Evolutionary conservation across 2,888 invertebrate species (phyloP).

Genomic region (Chamaedrilus cognettii): DNA sequence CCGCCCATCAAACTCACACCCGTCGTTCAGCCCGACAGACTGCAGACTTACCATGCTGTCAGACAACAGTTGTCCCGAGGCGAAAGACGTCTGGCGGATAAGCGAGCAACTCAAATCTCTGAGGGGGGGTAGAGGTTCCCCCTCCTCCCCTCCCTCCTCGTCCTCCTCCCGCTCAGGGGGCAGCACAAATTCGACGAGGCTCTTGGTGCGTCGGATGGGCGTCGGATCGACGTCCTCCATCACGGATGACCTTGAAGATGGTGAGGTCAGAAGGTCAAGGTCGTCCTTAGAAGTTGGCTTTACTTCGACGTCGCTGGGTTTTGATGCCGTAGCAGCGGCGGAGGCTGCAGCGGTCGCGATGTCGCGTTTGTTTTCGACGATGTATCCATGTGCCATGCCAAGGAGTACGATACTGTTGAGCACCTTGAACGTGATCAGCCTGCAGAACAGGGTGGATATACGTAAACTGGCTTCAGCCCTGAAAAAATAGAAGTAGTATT

Average conservation of each 20-base stretch:
- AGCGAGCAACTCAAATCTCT: background rate
- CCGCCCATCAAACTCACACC: too few species aligned
- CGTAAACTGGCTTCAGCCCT: too few species aligned
- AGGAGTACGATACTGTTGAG: conserved; percentile 86
- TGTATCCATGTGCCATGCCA: conserved; percentile 87
- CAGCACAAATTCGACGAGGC: conserved; percentile 11
- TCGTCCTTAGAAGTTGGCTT: conserved; percentile 20
- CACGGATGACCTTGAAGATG: background rate
- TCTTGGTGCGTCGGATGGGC: conserved; percentile 17
- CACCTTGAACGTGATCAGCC: conserved; percentile 62
- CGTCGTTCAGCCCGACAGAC: conserved; percentile 80
- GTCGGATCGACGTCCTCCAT: background rate
- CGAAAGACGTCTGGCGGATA: conserved; percentile 5
- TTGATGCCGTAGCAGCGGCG: background rate
- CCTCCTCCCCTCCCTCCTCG: background rate
- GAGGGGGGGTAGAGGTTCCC: too few species aligned
- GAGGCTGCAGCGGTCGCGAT: background rate
- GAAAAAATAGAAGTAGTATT: too few species aligned
- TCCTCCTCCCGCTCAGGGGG: background rate
- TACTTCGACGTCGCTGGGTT: background rate
- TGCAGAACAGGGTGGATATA: conserved; percentile 12
- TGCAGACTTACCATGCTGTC: conserved; percentile 75
- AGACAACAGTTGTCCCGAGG: conserved; percentile 67
- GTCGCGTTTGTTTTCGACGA: conserved; percentile 64
- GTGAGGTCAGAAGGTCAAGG: conserved; percentile 22